Percentiles rank a stretch among this genome's conserved stretches.
Evolutionary conservation across 2,113 vertebrate species (phyloP).

Genomic region (Pipra filicauda): DNA sequence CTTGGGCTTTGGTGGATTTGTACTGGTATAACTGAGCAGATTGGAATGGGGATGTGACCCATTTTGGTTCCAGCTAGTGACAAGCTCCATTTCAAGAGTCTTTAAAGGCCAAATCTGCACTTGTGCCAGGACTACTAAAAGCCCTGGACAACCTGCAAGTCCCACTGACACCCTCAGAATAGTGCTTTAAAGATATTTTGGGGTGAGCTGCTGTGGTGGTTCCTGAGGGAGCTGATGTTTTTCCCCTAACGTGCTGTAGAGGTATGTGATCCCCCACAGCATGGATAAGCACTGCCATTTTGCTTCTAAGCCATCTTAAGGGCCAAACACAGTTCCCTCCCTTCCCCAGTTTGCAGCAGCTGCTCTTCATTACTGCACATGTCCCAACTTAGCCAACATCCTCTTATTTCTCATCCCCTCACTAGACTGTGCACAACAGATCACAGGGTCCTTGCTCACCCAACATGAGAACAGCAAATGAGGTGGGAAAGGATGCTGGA

Average conservation of each 20-base stretch:
- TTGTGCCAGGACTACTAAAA: not conserved
- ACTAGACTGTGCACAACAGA: rapidly evolving
- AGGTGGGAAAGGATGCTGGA: not conserved
- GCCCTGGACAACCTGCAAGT: not conserved
- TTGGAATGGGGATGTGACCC: not conserved
- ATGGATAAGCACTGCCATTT: not conserved
- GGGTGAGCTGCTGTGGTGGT: not conserved
- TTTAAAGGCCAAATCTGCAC: not conserved
- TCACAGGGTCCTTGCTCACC: not conserved
- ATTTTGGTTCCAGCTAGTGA: conserved; percentile 4
- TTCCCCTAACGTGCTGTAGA: not conserved
- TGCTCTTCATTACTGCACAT: not conserved
- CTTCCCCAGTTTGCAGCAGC: not conserved
- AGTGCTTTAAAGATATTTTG: not conserved
- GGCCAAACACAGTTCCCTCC: not conserved
- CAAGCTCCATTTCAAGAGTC: not conserved
- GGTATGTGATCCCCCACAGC: not conserved
- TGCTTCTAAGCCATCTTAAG: not conserved
- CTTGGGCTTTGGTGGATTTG: not conserved
- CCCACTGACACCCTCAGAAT: not conserved
- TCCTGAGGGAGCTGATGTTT: not conserved
- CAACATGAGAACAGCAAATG: not conserved
- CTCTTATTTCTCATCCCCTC: not conserved
- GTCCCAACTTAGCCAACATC: rapidly evolving
- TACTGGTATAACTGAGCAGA: not conserved